Evolutionary conservation across 2,888 invertebrate species (phyloP).

Genomic region (Eledona agricola): DNA sequence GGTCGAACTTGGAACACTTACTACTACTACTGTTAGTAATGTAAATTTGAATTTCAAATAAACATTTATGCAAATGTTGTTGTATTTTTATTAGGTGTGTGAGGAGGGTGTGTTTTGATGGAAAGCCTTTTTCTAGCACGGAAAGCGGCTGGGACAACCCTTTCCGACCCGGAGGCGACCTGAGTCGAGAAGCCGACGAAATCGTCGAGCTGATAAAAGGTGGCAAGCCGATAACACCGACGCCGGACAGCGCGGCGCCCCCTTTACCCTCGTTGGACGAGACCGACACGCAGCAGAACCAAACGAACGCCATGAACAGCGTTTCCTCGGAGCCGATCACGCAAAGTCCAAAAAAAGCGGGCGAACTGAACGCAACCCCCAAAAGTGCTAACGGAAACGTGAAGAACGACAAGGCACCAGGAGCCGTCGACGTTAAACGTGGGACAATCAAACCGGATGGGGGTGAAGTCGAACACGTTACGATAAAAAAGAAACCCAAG

Average conservation of each 20-base stretch:
- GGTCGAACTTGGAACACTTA: too few relatives aligned
- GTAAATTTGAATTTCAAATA: too few relatives aligned
- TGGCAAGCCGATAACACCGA: constrained; percentile 85
- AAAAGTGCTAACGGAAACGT: constrained; percentile 63
- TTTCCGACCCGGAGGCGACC: constrained; percentile 94
- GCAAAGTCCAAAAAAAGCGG: constrained; percentile 51
- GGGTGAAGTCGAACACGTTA: constrained; percentile 87
- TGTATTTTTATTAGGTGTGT: too few relatives aligned
- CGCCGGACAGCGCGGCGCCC: constrained; percentile 67
- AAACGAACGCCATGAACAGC: constrained; percentile 34
- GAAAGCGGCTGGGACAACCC: constrained; percentile 98
- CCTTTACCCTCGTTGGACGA: constrained; percentile 66
- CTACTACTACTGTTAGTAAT: too few relatives aligned
- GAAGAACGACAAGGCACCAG: constrained; percentile 58
- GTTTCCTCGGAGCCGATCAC: constrained; percentile 46
- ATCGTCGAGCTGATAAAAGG: constrained; percentile 94
- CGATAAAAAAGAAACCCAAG: constrained; percentile 94
- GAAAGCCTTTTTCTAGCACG: constrained; percentile 72
- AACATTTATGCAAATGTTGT: too few relatives aligned
- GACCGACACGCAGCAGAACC: constrained; percentile 53
- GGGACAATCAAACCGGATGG: constrained; percentile 75
- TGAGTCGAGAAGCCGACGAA: constrained; percentile 94
- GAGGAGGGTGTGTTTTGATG: background rate
- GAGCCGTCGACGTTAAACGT: constrained; percentile 75
- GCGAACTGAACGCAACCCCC: constrained; percentile 58